Conservation (phyloP, 2,797 vertebrate genomes). For the Sternotherus odoratus region DNA sequence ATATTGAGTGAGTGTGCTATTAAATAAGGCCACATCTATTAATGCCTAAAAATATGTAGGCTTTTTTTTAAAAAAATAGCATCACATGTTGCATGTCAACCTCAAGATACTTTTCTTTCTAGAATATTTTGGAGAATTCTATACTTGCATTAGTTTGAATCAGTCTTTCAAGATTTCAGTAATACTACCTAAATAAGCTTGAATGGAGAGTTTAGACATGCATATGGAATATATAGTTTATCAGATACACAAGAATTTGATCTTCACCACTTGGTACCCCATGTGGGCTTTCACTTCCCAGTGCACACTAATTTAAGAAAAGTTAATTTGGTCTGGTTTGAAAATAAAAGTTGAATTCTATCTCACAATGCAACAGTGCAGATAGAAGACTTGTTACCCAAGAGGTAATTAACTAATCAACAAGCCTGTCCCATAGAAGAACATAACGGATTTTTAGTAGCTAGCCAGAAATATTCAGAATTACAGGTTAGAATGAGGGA, state of each 20-base stretch:
- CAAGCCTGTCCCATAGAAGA: neutral
- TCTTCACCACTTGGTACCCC: neutral
- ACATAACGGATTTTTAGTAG: neutral
- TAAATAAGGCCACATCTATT: neutral
- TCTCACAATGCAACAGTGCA: neutral
- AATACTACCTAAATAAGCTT: neutral
- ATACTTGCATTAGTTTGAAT: neutral
- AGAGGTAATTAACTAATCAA: neutral
- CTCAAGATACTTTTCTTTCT: neutral
- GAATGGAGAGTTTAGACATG: neutral
- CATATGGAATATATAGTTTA: neutral
- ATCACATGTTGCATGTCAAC: conserved; percentile 11
- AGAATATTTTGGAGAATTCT: neutral
- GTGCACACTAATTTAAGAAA: neutral
- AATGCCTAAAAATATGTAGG: conserved; percentile 16
- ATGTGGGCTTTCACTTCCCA: neutral
- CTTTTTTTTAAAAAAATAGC: neutral
- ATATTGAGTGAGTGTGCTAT: neutral
- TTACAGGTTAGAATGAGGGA: neutral
- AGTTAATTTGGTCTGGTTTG: neutral
- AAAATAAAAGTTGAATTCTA: neutral
- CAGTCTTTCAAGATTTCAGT: neutral
- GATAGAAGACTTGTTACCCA: neutral
- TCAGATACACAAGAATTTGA: neutral
- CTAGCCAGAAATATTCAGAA: neutral